Percentiles rank a stretch among this genome's conserved stretches.
Conservation (phyloP, 2,797 vertebrate genomes). For the Macropus fuliginosus region DNA sequence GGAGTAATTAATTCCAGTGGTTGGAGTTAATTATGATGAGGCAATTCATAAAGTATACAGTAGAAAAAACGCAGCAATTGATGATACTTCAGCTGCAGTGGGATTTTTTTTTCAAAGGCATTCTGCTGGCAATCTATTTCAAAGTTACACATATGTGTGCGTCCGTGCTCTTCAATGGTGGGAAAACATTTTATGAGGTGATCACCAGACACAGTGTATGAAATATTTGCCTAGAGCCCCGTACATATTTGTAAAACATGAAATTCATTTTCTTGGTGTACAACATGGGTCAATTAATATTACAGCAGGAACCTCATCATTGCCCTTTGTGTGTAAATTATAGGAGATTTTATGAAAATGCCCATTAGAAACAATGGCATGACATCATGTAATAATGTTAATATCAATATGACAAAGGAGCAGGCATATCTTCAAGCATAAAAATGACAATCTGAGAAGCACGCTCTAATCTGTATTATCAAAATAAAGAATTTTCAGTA, state of each 20-base stretch:
- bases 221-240: constrained; percentile 29
- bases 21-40: constrained; percentile 77
- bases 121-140: constrained; percentile 71
- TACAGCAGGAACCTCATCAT: constrained; percentile 9
- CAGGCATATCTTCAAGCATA: constrained; percentile 50
- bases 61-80: constrained; percentile 69
- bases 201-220: constrained; percentile 37
- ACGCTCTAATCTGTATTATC: constrained; percentile 60
- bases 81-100: constrained; percentile 66
- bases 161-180: constrained; percentile 24
- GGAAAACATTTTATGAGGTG: constrained; percentile 59
- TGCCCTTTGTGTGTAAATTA: constrained; percentile 49
- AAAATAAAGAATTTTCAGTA: constrained; percentile 73
- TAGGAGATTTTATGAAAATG: constrained; percentile 47
- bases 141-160: constrained; percentile 68
- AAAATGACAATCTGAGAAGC: constrained; percentile 67
- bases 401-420: constrained; percentile 69
- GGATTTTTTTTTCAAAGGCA: constrained; percentile 71
- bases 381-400: constrained; percentile 66
- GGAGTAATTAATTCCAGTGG: constrained; percentile 80
- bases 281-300: constrained; percentile 58
- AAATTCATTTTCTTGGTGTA: constrained; percentile 41
- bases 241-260: constrained; percentile 43
- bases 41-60: constrained; percentile 79
- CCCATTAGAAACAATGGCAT: constrained; percentile 51